phyloP scores from a whole-genome alignment of 2,888 invertebrate species.

The Leptopilina syphax region DNA sequence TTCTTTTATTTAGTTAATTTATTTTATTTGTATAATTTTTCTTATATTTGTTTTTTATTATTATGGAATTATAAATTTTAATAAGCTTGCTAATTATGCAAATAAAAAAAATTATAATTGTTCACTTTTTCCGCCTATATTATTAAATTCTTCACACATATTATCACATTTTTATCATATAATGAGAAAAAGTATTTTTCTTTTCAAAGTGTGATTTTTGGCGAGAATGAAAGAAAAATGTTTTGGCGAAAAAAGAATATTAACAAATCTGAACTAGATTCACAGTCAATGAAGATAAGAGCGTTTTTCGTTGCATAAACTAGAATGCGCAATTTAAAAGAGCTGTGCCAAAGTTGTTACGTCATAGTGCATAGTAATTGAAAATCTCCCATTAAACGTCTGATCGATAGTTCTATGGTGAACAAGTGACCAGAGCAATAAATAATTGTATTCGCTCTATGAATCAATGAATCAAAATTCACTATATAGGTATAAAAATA shows the following conservation, averaged over 20 bases:
- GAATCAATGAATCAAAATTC: conserved; percentile 18
- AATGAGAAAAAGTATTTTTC: too few species aligned
- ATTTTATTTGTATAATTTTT: too few species aligned
- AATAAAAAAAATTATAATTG: too few species aligned
- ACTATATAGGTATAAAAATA: background rate
- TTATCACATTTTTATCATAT: too few species aligned
- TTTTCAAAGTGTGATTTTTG: background rate
- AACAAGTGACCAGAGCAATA: conserved; percentile 5
- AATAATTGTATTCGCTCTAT: conserved; percentile 12
- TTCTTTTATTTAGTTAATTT: too few species aligned
- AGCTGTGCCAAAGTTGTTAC: conserved; percentile 30
- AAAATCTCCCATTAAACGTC: conserved; percentile 24
- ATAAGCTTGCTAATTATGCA: too few species aligned
- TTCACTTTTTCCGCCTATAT: too few species aligned
- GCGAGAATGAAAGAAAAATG: too few species aligned
- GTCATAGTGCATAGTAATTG: conserved; percentile 29
- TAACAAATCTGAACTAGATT: background rate
- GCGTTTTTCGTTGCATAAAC: conserved; percentile 35
- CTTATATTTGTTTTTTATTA: too few species aligned
- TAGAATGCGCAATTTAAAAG: conserved; percentile 28
- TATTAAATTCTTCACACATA: too few species aligned
- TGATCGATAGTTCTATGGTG: conserved; percentile 26
- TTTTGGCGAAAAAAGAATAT: background rate
- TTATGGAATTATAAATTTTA: too few species aligned
- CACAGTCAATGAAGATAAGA: conserved; percentile 3